A percentile compares a stretch with the other conserved stretches of the same genome.
These are phyloP conservation scores for Drosophila trichaetosa DNA, from an alignment of 2,888 invertebrate genomes.

Conservation along the genomic window DNA sequence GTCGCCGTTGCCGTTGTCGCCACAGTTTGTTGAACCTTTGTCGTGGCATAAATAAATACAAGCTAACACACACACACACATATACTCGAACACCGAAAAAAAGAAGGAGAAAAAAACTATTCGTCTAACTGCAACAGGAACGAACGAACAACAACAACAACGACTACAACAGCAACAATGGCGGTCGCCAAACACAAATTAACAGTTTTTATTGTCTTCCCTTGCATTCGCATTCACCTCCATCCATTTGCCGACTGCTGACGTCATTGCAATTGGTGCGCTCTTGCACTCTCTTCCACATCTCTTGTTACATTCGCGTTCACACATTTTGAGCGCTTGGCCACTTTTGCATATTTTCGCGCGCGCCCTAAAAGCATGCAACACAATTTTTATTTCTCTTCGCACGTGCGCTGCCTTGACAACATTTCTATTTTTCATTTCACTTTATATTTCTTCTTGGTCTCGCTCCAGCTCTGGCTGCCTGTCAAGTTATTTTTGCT, in stretches of 20 bases:
- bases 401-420: constrained; percentile 57
- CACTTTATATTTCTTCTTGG: constrained; percentile 17
- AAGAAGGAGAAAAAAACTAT: background rate
- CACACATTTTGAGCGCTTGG: constrained; percentile 22
- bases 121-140: constrained; percentile 32
- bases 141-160: constrained; percentile 27
- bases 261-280: constrained; percentile 52
- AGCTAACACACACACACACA: background rate
- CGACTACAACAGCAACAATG: constrained; percentile 1
- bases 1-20: constrained; percentile 34
- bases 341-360: constrained; percentile 65
- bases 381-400: constrained; percentile 46
- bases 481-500: constrained; percentile 38
- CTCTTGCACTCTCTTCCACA: constrained; percentile 1
- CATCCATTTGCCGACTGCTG: constrained; percentile 51
- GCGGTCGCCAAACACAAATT: constrained; percentile 53
- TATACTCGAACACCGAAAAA: background rate
- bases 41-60: constrained; percentile 54
- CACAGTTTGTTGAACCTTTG: constrained; percentile 74
- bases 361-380: constrained; percentile 67
- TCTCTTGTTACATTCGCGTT: constrained; percentile 6
- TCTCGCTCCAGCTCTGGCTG: constrained; percentile 10
- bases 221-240: constrained; percentile 30
- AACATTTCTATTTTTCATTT: constrained; percentile 37
- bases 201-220: constrained; percentile 60